Evolutionary conservation across 2,888 invertebrate genomes (phyloP), one percentile per base, ranked within the genome.

Genomic region (Trichacis sp.): DNA sequence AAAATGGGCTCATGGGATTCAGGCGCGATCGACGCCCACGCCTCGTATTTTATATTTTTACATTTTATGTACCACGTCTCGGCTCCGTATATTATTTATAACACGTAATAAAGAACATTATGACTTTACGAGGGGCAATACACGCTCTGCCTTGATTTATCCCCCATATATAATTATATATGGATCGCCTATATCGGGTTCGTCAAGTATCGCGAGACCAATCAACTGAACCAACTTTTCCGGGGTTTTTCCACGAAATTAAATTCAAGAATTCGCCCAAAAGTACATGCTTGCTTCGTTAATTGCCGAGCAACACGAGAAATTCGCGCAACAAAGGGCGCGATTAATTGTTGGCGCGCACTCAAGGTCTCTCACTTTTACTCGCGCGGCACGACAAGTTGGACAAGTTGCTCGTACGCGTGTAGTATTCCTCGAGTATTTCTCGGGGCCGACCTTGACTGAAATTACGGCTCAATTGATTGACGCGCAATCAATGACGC

Each of bases 21-120:
- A 64, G 63, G 62, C 67, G 58, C 66, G 53, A n/a, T n/a, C 56
- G 58, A 65, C 68, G 58, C 70, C 70, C 63, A 71, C 70, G 66
- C 63, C 33, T 17, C 49, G 59, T n/a, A n/a, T n/a, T n/a, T n/a
- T n/a, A n/a, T n/a, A n/a, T n/a, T n/a, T n/a, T n/a, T 52, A 52
- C 8, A 24, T 64, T 63, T 62, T 61, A 69, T 56, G 62, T 60
- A 56, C 60, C 54, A 54, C 58, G 53, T 2, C 57, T 11, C 42
- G 59, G 50, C 55, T 60, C 33, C 47, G 57, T 57, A 67, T 67
- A 62, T 66, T 66, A 66, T 66, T 66, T 62, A 62, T 66, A 66
- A 66, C 59, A 66, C 66, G 43, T 66, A 47, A 66, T 66, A 62
- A 66, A 66, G 66, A 59, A 67, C 63, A 59, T 63, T 59, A 56